Percentiles rank a stretch among this genome's conserved stretches.
These are phyloP conservation scores for Pyrocoelia pectoralis DNA, from an alignment of 2,888 invertebrate species.

Conservation along the genomic window DNA sequence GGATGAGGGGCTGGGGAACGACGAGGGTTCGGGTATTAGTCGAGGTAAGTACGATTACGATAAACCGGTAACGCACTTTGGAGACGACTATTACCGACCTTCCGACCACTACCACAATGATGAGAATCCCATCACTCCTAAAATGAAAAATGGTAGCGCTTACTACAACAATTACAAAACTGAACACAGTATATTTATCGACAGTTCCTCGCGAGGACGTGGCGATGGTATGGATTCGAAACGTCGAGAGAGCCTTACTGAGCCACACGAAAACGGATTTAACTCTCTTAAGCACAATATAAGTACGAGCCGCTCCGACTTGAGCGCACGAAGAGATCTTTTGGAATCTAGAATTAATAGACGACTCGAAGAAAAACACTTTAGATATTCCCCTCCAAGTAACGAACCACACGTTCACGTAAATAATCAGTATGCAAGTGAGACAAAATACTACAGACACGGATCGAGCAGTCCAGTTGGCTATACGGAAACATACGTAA, in stretches of 20 bases:
- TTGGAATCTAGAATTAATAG: slow-evolving; percentile 79
- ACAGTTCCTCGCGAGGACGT: slow-evolving; percentile 65
- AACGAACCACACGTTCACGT: slow-evolving; percentile 56
- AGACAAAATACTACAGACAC: slow-evolving; percentile 66
- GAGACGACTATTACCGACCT: slow-evolving; percentile 55
- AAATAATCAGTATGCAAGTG: slow-evolving; percentile 61
- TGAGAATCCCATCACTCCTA: slow-evolving; percentile 66
- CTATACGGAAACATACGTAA: slow-evolving; percentile 63
- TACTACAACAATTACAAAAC: slow-evolving; percentile 58
- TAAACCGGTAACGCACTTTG: slow-evolving; percentile 57
- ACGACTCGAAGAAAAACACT: slow-evolving; percentile 57
- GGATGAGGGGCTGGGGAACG: slow-evolving; percentile 81
- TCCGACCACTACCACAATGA: not conserved
- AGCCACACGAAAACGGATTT: slow-evolving; percentile 48
- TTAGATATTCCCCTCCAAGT: slow-evolving; percentile 58
- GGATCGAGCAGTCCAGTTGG: slow-evolving; percentile 64
- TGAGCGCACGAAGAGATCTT: slow-evolving; percentile 77
- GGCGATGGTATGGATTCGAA: slow-evolving; percentile 74
- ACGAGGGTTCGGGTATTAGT: slow-evolving; percentile 64
- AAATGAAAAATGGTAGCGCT: slow-evolving; percentile 66
- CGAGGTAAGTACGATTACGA: slow-evolving; percentile 46
- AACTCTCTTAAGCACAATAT: slow-evolving; percentile 21
- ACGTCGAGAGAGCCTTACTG: slow-evolving; percentile 62
- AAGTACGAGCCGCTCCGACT: slow-evolving; percentile 61
- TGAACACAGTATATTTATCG: slow-evolving; percentile 57